Evolutionary conservation across 1,140 invertebrate genomes (phyloP).

Genomic region (Procambarus clarkii): DNA sequence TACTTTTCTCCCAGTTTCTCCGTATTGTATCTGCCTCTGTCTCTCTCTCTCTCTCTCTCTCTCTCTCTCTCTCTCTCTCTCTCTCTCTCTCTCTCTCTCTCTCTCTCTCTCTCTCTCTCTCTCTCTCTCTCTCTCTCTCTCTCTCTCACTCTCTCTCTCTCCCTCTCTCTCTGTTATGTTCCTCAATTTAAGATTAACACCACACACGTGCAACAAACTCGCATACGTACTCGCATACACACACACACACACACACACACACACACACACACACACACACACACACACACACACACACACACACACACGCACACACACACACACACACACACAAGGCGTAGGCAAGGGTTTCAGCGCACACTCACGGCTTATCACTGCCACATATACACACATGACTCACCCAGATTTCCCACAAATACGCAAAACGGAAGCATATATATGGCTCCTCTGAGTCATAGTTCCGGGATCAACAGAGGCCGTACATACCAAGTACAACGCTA

Average conservation of each 20-base stretch:
- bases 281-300: conserved; percentile 21
- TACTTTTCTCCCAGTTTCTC: too few relatives aligned
- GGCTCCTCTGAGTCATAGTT: not conserved
- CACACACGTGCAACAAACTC: too few relatives aligned
- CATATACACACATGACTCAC: not conserved
- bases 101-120: not conserved
- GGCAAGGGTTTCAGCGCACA: not conserved
- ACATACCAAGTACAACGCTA: too few relatives aligned
- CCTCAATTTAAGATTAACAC: too few relatives aligned
- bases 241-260: conserved; percentile 28
- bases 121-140: not conserved
- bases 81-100: not conserved
- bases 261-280: conserved; percentile 34
- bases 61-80: not conserved
- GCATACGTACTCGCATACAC: not conserved
- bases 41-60: not conserved
- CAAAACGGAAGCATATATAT: not conserved
- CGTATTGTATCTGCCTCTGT: too few relatives aligned
- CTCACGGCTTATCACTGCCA: not conserved
- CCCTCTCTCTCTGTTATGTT: too few relatives aligned
- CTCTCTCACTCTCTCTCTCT: not conserved
- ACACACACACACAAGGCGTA: conserved; percentile 28
- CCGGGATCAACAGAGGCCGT: too few relatives aligned
- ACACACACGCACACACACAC: conserved; percentile 27
- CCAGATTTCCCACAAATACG: not conserved